phyloP scores from a whole-genome alignment of 2,113 vertebrate genomes.

The Calonectris borealis region DNA sequence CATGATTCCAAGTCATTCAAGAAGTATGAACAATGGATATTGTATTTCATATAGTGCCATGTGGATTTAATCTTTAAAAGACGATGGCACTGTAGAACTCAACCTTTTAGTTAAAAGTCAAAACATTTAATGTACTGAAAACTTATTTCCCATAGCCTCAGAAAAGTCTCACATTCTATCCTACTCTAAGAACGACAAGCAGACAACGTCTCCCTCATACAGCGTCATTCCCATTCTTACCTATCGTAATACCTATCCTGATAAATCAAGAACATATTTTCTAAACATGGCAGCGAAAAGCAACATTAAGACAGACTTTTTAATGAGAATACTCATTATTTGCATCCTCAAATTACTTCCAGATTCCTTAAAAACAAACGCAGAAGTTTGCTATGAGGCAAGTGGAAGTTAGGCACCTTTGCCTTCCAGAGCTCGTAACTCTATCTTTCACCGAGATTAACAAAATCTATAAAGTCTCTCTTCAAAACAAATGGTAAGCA shows the following conservation, averaged over 20 bases:
- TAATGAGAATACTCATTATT: neutral
- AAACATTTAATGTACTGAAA: neutral
- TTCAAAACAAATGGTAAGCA: neutral
- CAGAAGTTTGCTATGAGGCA: neutral
- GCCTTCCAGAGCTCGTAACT: neutral
- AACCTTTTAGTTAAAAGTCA: neutral
- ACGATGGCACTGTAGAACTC: constrained; percentile 30
- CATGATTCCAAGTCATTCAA: constrained; percentile 54
- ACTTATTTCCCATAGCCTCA: neutral
- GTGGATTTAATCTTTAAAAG: constrained; percentile 56
- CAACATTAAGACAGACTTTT: neutral
- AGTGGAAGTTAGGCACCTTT: neutral
- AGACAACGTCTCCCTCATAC: neutral
- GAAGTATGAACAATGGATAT: constrained; percentile 63
- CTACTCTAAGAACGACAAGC: neutral
- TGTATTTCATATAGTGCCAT: constrained; percentile 25
- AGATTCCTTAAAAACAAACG: neutral
- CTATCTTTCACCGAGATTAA: neutral
- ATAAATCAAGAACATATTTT: neutral
- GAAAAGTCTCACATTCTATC: neutral
- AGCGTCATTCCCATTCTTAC: neutral
- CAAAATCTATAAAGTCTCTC: neutral
- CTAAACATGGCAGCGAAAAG: neutral
- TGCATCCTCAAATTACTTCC: neutral
- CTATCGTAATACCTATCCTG: neutral